phyloP scores from a whole-genome alignment of 2,113 vertebrate genomes.

The Menidia beryllina region DNA sequence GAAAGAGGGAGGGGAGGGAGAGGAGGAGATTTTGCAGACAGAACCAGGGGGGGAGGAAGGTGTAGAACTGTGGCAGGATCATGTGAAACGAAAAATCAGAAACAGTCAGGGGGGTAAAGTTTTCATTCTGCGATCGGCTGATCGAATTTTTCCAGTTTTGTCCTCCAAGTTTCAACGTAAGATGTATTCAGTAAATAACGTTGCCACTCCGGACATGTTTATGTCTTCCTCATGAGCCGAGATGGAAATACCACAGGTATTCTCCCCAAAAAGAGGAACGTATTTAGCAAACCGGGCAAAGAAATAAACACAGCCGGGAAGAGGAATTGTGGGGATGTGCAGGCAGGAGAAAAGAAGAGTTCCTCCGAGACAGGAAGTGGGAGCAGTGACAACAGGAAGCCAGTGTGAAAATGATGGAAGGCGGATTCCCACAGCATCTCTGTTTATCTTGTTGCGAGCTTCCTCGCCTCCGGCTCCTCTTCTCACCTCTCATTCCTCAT shows the following conservation, averaged over 20 bases:
- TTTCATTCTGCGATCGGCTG: background rate
- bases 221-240: constrained; percentile 1
- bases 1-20: constrained; percentile 28
- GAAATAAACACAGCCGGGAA: constrained; percentile 43
- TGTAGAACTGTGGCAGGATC: constrained; percentile 18
- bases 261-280: background rate
- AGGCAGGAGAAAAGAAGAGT: constrained; percentile 18
- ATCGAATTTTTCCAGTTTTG: no score
- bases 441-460: constrained; percentile 27
- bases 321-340: constrained; percentile 35
- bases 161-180: no score
- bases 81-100: constrained; percentile 17
- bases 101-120: background rate
- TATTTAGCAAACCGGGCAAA: constrained; percentile 1
- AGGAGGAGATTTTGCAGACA: constrained; percentile 29
- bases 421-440: constrained; percentile 61
- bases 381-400: constrained; percentile 69
- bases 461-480: constrained; percentile 34
- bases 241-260: background rate
- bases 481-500: constrained; percentile 39
- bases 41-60: constrained; percentile 27
- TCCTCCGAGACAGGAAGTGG: constrained; percentile 68
- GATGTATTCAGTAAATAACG: background rate
- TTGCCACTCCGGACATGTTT: background rate
- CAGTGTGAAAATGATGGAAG: constrained; percentile 53